Conservation (phyloP, 2,888 invertebrate species). For the Allolobophora icterica region DNA sequence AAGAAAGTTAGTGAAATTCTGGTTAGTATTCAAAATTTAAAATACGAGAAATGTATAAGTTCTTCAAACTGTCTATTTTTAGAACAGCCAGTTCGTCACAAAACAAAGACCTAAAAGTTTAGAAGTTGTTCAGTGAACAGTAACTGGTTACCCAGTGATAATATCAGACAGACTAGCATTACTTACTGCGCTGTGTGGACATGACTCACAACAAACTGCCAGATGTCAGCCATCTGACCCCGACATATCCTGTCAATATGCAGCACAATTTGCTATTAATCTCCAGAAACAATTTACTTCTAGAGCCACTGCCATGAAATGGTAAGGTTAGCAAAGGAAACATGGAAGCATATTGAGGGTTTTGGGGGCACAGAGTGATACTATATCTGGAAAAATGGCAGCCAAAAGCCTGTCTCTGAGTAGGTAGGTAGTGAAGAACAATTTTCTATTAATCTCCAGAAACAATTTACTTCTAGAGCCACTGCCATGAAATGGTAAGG, state of each 20-base stretch:
- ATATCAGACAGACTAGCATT: neutral
- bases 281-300: neutral
- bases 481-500: neutral
- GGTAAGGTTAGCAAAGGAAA: neutral
- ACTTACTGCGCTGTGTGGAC: slow-evolving; percentile 52
- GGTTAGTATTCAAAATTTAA: too few relatives aligned
- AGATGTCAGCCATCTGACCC: slow-evolving; percentile 50
- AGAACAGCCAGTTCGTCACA: neutral
- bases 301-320: neutral
- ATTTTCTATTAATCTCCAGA: neutral
- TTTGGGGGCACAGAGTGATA: neutral
- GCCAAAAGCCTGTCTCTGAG: neutral
- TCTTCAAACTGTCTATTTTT: neutral
- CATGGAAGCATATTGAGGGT: neutral
- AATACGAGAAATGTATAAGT: too few relatives aligned
- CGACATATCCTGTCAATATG: slow-evolving; percentile 49
- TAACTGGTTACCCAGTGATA: neutral
- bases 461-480: neutral
- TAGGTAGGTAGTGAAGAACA: neutral
- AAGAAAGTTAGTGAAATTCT: too few relatives aligned
- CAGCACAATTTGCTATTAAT: neutral
- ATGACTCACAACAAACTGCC: slow-evolving; percentile 50
- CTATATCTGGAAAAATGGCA: neutral
- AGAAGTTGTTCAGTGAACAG: neutral
- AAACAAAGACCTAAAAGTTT: neutral